Evolutionary conservation across 1,140 invertebrate genomes (phyloP), one percentile per base, ranked within the genome.

Genomic region (Sycophila sp.): DNA sequence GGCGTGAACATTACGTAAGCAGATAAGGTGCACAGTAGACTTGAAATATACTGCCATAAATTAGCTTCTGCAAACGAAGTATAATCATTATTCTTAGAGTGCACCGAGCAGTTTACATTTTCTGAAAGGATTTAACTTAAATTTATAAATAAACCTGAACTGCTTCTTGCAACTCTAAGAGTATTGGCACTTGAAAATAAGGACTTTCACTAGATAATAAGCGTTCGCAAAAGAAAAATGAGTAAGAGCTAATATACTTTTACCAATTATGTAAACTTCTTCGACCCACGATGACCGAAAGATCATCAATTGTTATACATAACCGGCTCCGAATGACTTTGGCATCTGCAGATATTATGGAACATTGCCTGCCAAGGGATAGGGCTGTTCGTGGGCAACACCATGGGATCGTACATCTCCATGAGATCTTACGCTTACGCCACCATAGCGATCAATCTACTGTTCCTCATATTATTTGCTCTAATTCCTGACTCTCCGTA

Each of bases 401-500:
- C 75, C 11, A 82, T 86, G 78, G 85, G 85, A 11, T 75, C 85
- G 45, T 84, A 82, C 69, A 55, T 86, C 22, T 75, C 80, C 13
- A 81, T 85, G 78, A 75, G 80, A 47, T 42, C 78, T 47, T 86
- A 81, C 71, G 77, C 76, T 4, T 85, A 84, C 72, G 73, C 81
- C 22, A 78, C 80, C 55, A 67, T 86, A 15, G 63, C 79, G 1
- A 74, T 86, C 28, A 87, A 86, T 63, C 72, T 85, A 17, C 53
- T 89, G 19, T 86, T 87, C 65, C 76, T 88, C 34, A 22, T 86
- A n/a, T 69, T 85, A 4, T 85, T 89, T 78, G 70, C 82, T 4
- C 62, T 84, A 13, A 82, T 89, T 63, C 89, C 89, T 4, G 89
- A 90, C 79, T 88, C 89, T 17, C 89, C 89, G 8, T 81, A 84